Percentiles rank a stretch among this genome's conserved stretches.
Conservation (phyloP, 2,113 vertebrate genomes). For the Nansenia antarctica region DNA sequence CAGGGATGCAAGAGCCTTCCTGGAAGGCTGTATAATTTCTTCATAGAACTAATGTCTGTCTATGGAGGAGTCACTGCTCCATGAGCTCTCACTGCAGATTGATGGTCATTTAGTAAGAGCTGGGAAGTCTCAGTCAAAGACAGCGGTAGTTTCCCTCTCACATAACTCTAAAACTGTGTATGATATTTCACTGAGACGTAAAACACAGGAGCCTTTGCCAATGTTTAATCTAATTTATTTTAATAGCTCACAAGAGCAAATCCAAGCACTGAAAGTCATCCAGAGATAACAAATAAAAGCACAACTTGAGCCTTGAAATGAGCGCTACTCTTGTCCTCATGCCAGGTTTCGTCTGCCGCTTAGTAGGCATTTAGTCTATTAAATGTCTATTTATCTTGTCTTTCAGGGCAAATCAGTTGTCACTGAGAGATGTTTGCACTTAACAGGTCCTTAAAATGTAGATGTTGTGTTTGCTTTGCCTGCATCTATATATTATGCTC, state of each 20-base stretch:
- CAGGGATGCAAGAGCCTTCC: conserved; percentile 52
- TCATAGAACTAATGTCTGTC: conserved; percentile 35
- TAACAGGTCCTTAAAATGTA: conserved; percentile 22
- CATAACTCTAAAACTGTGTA: conserved; percentile 25
- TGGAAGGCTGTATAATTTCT: conserved; percentile 11
- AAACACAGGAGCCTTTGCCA: conserved; percentile 14
- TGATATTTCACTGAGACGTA: conserved; percentile 29
- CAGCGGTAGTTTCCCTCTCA: conserved; percentile 46
- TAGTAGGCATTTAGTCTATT: conserved; percentile 30
- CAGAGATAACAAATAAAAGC: conserved; percentile 53
- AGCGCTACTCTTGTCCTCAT: conserved; percentile 9
- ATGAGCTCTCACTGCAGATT: conserved; percentile 45
- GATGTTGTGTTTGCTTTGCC: conserved; percentile 13
- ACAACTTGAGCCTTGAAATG: conserved; percentile 12
- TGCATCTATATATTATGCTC: conserved; percentile 23
- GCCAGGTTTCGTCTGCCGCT: conserved; percentile 32
- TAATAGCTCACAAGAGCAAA: conserved; percentile 17
- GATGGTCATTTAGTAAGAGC: conserved; percentile 40
- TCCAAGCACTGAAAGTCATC: conserved; percentile 5
- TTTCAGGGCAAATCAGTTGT: background rate
- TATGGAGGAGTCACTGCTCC: conserved; percentile 23
- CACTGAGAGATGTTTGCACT: conserved; percentile 38
- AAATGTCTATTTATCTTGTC: conserved; percentile 18
- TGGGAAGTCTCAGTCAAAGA: conserved; percentile 36
- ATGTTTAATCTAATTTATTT: conserved; percentile 38